Evolutionary conservation across 2,888 invertebrate genomes (phyloP), one percentile per base, ranked within the genome.

Genomic region (Sinotaia quadrata): DNA sequence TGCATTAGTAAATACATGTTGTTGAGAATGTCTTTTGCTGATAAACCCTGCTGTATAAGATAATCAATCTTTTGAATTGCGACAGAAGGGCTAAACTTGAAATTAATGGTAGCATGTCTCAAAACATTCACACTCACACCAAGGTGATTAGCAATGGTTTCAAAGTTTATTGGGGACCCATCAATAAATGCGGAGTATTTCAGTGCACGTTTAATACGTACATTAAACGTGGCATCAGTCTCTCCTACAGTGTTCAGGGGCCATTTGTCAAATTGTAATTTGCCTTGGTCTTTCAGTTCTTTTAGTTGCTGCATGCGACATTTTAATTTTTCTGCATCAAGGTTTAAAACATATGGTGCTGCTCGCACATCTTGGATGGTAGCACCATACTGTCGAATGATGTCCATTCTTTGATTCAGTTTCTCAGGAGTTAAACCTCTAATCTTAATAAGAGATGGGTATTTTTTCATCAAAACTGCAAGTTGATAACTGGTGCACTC

Each of bases 1-100:
- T 68, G 59, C 15, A 47, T 62, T 54, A 74, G 34, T 47, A 74
- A 60, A 47, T 74, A 69, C 27, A 68, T 37, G 15, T 72, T 69
- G 41, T 67, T 68, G n/a, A 69, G 24, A 27, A 74, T 67, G 7
- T 74, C 68, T 4, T 60, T 34, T 2, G 36, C 44, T 1, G 61
- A 24, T 10, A 74, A 27, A 0, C 70, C 72, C 34, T 65, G 33
- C 10, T 24, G 54, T 5, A 68, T 10, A 34, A 74, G 65, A 31
- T 65, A 72, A 12, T 69, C 47, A 8, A 70, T 66, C 52, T 63
- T 68, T 24, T 44, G n/a, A 12, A 56, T 37, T 2, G 52, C 61
- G 0, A 33, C 56, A 24, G 67, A 59, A 4, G 61, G 29, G 15
- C 63, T 29, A 10, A 37, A 59, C n/a, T 41, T 21, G 18, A 67